Conservation (phyloP, 2,888 invertebrate species). For the Xylophagus ater region DNA sequence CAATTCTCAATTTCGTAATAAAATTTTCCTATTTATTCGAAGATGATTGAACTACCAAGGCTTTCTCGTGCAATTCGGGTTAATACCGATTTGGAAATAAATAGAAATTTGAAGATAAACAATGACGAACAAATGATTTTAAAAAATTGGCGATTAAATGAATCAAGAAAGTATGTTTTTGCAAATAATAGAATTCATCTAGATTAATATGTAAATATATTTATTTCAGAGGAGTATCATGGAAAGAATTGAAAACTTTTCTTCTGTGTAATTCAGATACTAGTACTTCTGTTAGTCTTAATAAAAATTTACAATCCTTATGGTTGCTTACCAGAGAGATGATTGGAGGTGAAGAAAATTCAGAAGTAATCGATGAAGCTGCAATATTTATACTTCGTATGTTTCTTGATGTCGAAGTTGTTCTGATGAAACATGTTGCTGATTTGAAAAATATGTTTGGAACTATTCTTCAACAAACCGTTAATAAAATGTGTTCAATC, state of each 20-base stretch:
- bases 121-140: constrained; percentile 17
- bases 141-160: constrained; percentile 15
- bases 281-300: constrained; percentile 26
- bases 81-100: constrained; percentile 45
- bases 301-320: constrained; percentile 35
- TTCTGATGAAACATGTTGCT: constrained; percentile 47
- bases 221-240: constrained; percentile 40
- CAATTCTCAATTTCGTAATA: no score
- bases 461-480: constrained; percentile 42
- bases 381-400: constrained; percentile 48
- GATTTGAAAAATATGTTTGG: constrained; percentile 52
- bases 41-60: constrained; percentile 42
- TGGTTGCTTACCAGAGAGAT: constrained; percentile 37
- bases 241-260: constrained; percentile 41
- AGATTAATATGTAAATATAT: not conserved
- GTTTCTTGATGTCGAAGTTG: constrained; percentile 46
- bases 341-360: constrained; percentile 44
- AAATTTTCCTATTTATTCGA: not conserved
- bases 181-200: not conserved
- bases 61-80: constrained; percentile 54
- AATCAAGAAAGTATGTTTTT: constrained; percentile 14
- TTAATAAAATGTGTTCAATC: constrained; percentile 49
- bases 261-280: constrained; percentile 35
- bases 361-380: constrained; percentile 52
- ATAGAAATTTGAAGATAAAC: constrained; percentile 23